phyloP scores from a whole-genome alignment of 2,113 vertebrate species.

The Neolamprologus sp. region DNA sequence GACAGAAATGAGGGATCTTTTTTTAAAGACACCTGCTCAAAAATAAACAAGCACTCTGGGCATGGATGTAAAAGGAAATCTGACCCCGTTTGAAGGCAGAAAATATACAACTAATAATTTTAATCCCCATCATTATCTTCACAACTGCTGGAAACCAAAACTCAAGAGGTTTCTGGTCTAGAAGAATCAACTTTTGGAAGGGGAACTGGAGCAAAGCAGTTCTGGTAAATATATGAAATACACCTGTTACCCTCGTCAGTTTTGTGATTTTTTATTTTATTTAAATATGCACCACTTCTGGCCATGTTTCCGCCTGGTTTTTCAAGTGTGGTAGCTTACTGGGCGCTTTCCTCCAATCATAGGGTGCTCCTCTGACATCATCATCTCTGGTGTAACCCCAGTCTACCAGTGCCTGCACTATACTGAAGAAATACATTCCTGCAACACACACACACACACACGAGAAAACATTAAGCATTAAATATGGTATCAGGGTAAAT shows the following conservation, averaged over 20 bases:
- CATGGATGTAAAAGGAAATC: background rate
- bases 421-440: conserved; percentile 93
- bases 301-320: background rate
- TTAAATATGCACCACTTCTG: background rate
- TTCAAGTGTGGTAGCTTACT: conserved; percentile 69
- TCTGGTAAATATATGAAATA: background rate
- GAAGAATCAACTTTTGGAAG: background rate
- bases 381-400: conserved; percentile 88
- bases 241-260: background rate
- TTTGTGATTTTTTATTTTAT: background rate
- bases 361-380: conserved; percentile 89
- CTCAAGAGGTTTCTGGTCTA: background rate
- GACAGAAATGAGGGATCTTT: background rate
- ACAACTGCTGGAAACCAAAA: background rate
- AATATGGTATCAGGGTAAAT: background rate
- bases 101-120: background rate
- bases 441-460: conserved; percentile 10
- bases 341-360: conserved; percentile 96
- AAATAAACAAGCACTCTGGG: background rate
- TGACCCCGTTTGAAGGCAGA: background rate
- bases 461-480: background rate
- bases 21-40: background rate
- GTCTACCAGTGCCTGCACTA: conserved; percentile 84
- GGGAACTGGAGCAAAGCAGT: background rate
- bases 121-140: background rate